Conservation (phyloP, 2,888 invertebrate genomes). For the Catocala nupta region DNA sequence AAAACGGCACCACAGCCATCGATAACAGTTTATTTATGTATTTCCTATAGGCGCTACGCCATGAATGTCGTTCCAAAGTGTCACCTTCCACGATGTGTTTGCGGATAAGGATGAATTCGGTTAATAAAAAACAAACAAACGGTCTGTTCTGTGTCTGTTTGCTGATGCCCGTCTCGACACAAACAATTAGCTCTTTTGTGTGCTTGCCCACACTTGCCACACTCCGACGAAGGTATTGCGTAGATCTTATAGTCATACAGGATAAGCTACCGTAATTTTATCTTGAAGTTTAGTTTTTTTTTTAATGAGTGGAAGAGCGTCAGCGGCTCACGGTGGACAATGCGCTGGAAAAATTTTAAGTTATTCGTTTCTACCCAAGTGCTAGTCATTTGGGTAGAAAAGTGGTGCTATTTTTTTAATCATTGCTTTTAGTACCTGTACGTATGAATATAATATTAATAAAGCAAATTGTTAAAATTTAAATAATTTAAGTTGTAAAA, state of each 20-base stretch:
- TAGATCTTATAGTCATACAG: conserved; percentile 32
- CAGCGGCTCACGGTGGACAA: no score
- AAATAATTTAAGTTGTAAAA: no score
- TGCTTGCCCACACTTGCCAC: conserved; percentile 67
- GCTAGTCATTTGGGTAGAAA: no score
- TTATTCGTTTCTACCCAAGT: no score
- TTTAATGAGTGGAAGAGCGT: no score
- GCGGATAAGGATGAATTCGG: conserved; percentile 51
- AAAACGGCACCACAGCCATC: conserved; percentile 5
- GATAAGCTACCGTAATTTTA: conserved; percentile 32
- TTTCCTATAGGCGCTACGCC: conserved; percentile 13
- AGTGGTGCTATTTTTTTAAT: no score
- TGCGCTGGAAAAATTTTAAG: no score
- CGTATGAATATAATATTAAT: no score
- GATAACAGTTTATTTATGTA: conserved; percentile 21
- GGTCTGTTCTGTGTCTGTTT: conserved; percentile 64
- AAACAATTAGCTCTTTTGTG: conserved; percentile 78
- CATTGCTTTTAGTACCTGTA: no score
- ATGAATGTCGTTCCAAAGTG: conserved; percentile 24
- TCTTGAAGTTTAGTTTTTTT: no score
- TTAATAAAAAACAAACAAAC: conserved; percentile 67
- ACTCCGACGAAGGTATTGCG: conserved; percentile 59
- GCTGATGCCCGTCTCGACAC: conserved; percentile 65
- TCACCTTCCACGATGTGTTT: conserved; percentile 41
- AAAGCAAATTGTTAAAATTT: no score